Conservation (phyloP, 2,888 invertebrate genomes). For the Ennomos fuscantarius region DNA sequence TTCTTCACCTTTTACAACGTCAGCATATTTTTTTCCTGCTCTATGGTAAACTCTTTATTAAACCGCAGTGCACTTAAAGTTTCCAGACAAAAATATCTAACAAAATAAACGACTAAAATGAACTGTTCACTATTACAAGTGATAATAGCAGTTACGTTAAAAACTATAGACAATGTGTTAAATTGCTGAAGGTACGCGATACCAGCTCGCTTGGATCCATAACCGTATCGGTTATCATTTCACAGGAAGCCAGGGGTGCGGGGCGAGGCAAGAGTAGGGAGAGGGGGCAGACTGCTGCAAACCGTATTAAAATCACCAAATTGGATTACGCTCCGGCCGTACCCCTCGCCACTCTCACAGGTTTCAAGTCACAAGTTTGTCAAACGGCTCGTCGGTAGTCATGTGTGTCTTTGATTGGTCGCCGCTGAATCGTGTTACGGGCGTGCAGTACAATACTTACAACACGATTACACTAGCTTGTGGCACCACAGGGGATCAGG, state of each 20-base stretch:
- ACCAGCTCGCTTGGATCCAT: slow-evolving; percentile 6
- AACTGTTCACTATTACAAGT: no score
- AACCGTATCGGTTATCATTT: slow-evolving; percentile 8
- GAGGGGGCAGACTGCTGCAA: neutral
- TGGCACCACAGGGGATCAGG: neutral
- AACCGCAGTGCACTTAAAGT: no score
- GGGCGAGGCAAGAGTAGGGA: neutral
- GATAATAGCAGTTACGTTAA: no score
- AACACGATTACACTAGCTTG: neutral
- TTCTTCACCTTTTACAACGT: no score
- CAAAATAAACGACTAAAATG: no score
- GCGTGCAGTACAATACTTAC: neutral
- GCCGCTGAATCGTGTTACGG: neutral
- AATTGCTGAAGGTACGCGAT: neutral
- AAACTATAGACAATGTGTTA: no score
- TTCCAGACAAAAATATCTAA: no score
- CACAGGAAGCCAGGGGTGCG: neutral
- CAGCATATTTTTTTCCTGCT: no score
- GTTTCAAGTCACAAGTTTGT: neutral
- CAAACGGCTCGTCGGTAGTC: neutral
- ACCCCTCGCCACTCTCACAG: neutral
- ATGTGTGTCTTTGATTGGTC: neutral
- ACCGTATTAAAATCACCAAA: slow-evolving; percentile 19
- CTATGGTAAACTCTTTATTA: no score
- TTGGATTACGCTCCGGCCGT: slow-evolving; percentile 11